These are phyloP conservation scores for Daubentonia madagascariensis DNA, from an alignment of 2,113 vertebrate species.

Conservation along the genomic window DNA sequence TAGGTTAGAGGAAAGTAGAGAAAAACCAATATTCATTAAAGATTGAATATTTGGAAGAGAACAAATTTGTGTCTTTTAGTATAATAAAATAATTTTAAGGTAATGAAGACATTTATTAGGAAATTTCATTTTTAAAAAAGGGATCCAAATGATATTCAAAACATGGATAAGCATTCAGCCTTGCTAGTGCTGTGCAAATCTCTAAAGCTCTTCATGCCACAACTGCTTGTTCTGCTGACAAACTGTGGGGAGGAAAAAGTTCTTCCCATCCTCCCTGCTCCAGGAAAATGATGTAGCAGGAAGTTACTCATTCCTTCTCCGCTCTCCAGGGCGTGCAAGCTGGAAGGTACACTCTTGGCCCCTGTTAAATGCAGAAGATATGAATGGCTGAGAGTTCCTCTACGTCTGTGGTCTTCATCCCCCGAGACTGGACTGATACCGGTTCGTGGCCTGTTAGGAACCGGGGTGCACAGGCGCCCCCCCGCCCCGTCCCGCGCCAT, in stretches of 20 bases:
- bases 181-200: neutral
- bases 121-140: neutral
- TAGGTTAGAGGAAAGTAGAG: neutral
- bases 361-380: neutral
- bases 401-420: too few relatives aligned
- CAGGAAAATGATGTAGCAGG: neutral
- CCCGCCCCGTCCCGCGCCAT: too few relatives aligned
- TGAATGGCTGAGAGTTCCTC: neutral
- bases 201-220: neutral
- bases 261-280: neutral
- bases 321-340: neutral
- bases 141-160: neutral
- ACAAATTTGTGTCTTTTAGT: neutral
- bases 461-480: too few relatives aligned
- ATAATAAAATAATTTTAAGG: neutral
- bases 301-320: neutral
- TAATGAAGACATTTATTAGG: neutral
- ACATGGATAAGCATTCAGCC: neutral
- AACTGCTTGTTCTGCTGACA: neutral
- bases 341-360: neutral
- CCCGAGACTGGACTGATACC: too few relatives aligned
- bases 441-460: too few relatives aligned
- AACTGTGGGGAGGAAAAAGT: neutral
- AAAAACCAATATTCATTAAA: neutral
- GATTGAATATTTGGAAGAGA: neutral